Conservation (phyloP, 2,888 invertebrate genomes). For the Lithophane socia region DNA sequence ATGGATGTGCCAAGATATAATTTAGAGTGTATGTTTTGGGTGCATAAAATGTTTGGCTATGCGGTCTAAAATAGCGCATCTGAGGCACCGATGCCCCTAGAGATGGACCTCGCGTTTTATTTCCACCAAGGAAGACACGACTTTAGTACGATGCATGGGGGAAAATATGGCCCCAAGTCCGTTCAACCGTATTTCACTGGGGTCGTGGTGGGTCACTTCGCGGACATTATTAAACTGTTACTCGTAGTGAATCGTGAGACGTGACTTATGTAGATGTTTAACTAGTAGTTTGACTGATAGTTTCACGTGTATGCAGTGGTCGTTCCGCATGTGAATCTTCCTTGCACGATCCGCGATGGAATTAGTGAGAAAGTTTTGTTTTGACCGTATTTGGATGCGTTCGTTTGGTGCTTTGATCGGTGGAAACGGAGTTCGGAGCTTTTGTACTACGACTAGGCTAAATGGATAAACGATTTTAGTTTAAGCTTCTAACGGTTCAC, state of each 20-base stretch:
- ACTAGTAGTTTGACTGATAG: conserved; percentile 89
- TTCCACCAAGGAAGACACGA: conserved; percentile 90
- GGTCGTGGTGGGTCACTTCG: conserved; percentile 85
- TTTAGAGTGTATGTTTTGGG: conserved; percentile 22
- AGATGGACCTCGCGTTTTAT: conserved; percentile 90
- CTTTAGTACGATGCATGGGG: conserved; percentile 88
- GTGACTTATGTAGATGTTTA: conserved; percentile 90
- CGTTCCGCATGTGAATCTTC: conserved; percentile 88
- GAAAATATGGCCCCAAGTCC: conserved; percentile 89
- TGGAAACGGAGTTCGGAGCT: conserved; percentile 17
- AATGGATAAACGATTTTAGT: conserved; percentile 11
- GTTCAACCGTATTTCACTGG: conserved; percentile 89
- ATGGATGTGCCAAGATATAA: not conserved
- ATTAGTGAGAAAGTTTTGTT: conserved; percentile 85
- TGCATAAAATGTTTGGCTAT: conserved; percentile 69
- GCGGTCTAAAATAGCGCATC: conserved; percentile 85
- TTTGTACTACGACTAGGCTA: conserved; percentile 7
- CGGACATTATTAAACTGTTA: conserved; percentile 91
- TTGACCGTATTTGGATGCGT: conserved; percentile 72
- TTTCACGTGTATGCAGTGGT: conserved; percentile 86
- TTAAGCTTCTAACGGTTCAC: not conserved
- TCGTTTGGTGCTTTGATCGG: conserved; percentile 38
- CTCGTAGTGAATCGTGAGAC: conserved; percentile 86
- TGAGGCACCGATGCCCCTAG: conserved; percentile 89
- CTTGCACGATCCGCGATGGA: conserved; percentile 83